Percentiles rank a stretch among this genome's conserved stretches.
Conservation (phyloP, 1,140 invertebrate genomes). For the Diploscapter pachys region DNA sequence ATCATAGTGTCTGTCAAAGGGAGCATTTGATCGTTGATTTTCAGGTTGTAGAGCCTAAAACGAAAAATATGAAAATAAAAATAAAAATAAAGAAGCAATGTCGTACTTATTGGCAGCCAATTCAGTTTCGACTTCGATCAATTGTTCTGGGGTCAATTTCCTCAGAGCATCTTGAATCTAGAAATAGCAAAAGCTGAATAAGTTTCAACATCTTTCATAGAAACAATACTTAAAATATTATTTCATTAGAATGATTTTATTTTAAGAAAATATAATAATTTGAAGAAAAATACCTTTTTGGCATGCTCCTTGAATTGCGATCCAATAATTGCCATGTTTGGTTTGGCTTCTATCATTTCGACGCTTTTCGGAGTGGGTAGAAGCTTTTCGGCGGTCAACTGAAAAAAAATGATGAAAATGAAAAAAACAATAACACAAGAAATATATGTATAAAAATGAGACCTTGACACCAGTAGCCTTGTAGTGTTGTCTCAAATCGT, state of each 20-base stretch:
- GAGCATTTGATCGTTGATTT: slow-evolving; percentile 66
- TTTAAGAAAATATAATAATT: too few relatives aligned
- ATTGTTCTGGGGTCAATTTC: slow-evolving; percentile 58
- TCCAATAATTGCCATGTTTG: slow-evolving; percentile 83
- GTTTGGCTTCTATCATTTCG: slow-evolving; percentile 69
- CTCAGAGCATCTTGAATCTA: slow-evolving; percentile 43
- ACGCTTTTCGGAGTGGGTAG: slow-evolving; percentile 70
- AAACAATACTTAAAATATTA: too few relatives aligned
- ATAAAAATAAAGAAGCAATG: not conserved
- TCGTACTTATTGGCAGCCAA: slow-evolving; percentile 65
- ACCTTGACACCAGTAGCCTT: slow-evolving; percentile 80
- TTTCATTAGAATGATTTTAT: too few relatives aligned
- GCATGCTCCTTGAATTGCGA: slow-evolving; percentile 91
- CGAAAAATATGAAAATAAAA: not conserved
- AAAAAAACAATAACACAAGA: too few relatives aligned
- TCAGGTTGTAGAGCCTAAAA: slow-evolving; percentile 25
- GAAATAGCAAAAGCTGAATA: slow-evolving; percentile 58
- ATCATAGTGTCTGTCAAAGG: slow-evolving; percentile 74
- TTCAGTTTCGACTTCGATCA: slow-evolving; percentile 69
- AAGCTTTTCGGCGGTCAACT: slow-evolving; percentile 82
- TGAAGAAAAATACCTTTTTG: slow-evolving; percentile 63
- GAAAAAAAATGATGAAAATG: not conserved
- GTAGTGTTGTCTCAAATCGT: slow-evolving; percentile 88
- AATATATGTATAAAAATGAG: too few relatives aligned
- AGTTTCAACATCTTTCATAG: too few relatives aligned